phyloP scores from a whole-genome alignment of 2,797 vertebrate genomes.

The Coendou prehensilis region DNA sequence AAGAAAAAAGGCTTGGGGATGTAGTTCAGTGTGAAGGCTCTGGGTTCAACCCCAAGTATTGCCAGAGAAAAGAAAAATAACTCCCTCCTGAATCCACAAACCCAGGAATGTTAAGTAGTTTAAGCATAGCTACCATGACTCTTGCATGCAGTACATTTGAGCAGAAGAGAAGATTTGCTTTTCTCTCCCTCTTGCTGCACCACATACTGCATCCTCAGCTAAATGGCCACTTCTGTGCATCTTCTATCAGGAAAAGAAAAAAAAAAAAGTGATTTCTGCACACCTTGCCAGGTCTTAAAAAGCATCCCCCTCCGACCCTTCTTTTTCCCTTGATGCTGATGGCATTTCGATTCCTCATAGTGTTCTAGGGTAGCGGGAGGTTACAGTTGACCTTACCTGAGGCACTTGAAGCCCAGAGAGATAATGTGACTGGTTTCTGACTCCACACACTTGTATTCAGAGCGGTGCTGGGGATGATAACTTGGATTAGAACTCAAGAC shows the following conservation, averaged over 20 bases:
- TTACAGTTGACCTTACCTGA: slow-evolving; percentile 13
- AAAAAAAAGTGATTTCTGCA: neutral
- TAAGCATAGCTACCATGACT: no score
- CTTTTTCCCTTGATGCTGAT: neutral
- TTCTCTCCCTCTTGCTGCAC: neutral
- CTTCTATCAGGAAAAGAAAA: neutral
- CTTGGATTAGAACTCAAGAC: slow-evolving; percentile 69
- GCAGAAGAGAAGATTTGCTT: neutral
- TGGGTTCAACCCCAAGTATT: neutral
- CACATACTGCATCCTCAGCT: no score
- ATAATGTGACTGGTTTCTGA: neutral
- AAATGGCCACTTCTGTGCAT: neutral
- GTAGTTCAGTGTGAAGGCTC: neutral
- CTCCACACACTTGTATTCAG: neutral
- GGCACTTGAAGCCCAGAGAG: neutral
- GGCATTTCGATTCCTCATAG: neutral
- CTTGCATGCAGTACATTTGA: neutral
- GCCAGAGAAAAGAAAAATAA: neutral
- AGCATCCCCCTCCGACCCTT: neutral
- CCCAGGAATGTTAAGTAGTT: neutral
- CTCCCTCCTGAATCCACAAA: neutral
- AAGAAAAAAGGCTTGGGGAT: neutral
- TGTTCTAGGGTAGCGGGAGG: neutral
- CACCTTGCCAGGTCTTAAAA: neutral
- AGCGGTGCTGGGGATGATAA: neutral